Evolutionary conservation across 2,888 invertebrate genomes (phyloP).

Genomic region (Arctia plantaginis): DNA sequence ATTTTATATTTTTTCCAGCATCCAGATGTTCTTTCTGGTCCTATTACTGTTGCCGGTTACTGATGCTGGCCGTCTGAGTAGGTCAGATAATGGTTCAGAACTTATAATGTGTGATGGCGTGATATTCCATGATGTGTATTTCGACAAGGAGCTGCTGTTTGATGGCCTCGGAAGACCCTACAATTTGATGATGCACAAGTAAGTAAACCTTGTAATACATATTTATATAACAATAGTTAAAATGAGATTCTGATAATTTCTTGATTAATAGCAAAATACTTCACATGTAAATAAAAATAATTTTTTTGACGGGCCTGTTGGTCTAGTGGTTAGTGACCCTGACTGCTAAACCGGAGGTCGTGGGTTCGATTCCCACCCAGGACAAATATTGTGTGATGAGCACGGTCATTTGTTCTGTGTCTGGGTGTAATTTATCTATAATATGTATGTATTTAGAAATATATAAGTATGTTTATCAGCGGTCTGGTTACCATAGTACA

Average conservation of each 20-base stretch:
- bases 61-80: neutral
- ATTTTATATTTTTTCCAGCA: constrained; percentile 6
- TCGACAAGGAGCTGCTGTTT: constrained; percentile 64
- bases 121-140: constrained; percentile 72
- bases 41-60: constrained; percentile 14
- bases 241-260: neutral
- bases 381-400: too few species aligned
- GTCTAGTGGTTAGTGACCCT: too few species aligned
- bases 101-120: constrained; percentile 68
- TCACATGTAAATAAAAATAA: too few species aligned
- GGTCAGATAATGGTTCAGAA: constrained; percentile 19
- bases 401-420: too few species aligned
- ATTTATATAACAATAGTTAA: neutral
- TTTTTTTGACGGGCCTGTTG: too few species aligned
- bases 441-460: too few species aligned
- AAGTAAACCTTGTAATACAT: constrained; percentile 14
- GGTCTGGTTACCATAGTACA: too few species aligned
- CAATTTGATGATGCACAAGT: constrained; percentile 74
- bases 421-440: too few species aligned
- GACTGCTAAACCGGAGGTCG: too few species aligned
- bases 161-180: constrained; percentile 66
- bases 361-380: too few species aligned
- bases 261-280: neutral
- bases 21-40: constrained; percentile 17
- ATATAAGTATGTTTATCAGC: too few species aligned